A percentile compares a stretch with the other conserved stretches of the same genome.
These are phyloP conservation scores for Epiblema foenella DNA, from an alignment of 2,888 invertebrate species.

Conservation along the genomic window DNA sequence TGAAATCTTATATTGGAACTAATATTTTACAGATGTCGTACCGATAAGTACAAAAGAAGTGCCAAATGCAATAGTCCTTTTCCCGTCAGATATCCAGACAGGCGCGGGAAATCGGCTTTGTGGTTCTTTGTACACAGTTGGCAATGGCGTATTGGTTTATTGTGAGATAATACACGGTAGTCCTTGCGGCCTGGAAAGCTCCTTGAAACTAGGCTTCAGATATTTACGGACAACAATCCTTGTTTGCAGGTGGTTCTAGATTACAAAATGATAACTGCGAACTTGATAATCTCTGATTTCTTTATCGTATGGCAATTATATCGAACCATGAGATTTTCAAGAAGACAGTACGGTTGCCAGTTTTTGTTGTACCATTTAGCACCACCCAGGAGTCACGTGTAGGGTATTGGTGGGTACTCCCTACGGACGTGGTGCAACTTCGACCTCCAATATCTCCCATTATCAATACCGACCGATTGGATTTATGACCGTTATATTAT, in stretches of 20 bases:
- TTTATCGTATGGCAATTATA: no score
- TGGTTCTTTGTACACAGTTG: conserved; percentile 60
- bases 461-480: no score
- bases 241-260: background rate
- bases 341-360: no score
- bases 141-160: conserved; percentile 54
- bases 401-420: no score
- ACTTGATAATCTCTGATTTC: no score
- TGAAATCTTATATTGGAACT: background rate
- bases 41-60: conserved; percentile 66
- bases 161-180: conserved; percentile 49
- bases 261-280: background rate
- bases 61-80: conserved; percentile 65
- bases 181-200: background rate
- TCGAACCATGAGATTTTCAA: no score
- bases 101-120: conserved; percentile 68
- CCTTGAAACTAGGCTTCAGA: background rate
- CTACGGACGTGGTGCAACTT: no score
- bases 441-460: no score
- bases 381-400: no score
- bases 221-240: background rate
- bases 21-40: conserved; percentile 39
- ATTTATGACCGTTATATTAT: no score
- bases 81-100: conserved; percentile 61
- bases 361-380: no score